Evolutionary conservation across 2,888 invertebrate genomes (phyloP).

Genomic region (Barypeithes pellucidus): DNA sequence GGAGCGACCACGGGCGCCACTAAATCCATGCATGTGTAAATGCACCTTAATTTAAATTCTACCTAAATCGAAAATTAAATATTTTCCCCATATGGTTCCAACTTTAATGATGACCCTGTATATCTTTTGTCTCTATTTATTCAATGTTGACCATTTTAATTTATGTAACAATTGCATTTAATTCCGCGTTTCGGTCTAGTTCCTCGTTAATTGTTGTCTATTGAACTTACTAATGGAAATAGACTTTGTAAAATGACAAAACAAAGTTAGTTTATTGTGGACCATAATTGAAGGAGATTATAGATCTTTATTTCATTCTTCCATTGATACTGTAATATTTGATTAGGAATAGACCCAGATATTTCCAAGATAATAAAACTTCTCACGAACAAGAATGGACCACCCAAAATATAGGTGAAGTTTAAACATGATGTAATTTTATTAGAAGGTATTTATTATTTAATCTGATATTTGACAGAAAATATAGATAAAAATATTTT

Average conservation of each 20-base stretch:
- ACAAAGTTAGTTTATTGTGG: constrained; percentile 1
- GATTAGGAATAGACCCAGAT: not conserved
- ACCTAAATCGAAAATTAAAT: no score
- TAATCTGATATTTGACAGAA: not conserved
- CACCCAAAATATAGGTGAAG: constrained; percentile 21
- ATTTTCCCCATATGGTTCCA: no score
- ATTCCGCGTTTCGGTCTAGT: constrained; percentile 8
- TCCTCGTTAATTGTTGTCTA: constrained; percentile 17
- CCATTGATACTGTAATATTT: no score
- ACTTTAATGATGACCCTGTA: no score
- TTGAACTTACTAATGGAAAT: constrained; percentile 9
- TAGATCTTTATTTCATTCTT: constrained; percentile 10
- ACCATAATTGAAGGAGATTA: constrained; percentile 17
- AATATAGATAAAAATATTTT: not conserved
- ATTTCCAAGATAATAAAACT: not conserved
- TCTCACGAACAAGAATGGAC: not conserved
- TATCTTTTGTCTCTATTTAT: constrained; percentile 11
- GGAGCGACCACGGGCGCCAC: no score
- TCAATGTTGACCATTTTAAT: constrained; percentile 1
- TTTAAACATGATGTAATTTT: constrained; percentile 8
- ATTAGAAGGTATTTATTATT: not conserved
- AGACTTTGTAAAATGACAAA: constrained; percentile 12
- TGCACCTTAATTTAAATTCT: no score
- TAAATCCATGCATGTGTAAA: no score
- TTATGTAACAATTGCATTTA: constrained; percentile 15